Conservation (phyloP, 1,140 invertebrate species). For the Ptiloglossa arizonensis region DNA sequence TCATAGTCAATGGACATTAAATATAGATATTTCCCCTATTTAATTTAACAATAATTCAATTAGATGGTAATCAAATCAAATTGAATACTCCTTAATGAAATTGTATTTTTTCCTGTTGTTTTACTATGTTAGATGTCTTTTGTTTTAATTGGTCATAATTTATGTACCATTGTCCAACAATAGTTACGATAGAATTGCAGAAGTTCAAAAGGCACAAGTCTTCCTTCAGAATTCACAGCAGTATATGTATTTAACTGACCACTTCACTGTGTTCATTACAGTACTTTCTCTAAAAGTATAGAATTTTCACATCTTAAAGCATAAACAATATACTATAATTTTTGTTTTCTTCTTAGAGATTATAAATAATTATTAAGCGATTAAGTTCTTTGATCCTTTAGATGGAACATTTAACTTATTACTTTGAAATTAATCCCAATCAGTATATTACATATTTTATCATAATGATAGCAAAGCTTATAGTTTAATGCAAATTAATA, state of each 20-base stretch:
- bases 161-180: conserved; percentile 9
- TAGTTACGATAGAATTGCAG: conserved; percentile 21
- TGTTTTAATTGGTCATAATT: conserved; percentile 14
- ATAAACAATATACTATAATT: neutral
- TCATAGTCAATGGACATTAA: neutral
- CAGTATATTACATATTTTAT: too few species aligned
- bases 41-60: conserved; percentile 14
- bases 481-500: neutral
- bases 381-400: neutral
- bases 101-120: conserved; percentile 3
- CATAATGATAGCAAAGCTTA: too few species aligned
- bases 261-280: neutral
- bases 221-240: conserved; percentile 21
- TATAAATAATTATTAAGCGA: neutral
- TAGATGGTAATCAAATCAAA: conserved; percentile 15
- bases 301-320: neutral
- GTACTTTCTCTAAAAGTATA: neutral
- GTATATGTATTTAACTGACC: neutral
- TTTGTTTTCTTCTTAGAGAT: neutral
- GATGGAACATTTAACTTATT: neutral
- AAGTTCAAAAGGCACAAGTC: conserved; percentile 45
- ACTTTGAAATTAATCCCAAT: neutral
- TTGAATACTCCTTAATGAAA: neutral
- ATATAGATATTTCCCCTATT: conserved; percentile 3
- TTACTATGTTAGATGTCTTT: neutral